Percentiles rank a stretch among this genome's conserved stretches.
These are phyloP conservation scores for Sardinella longiceps DNA, from an alignment of 2,797 vertebrate genomes.

Conservation along the genomic window DNA sequence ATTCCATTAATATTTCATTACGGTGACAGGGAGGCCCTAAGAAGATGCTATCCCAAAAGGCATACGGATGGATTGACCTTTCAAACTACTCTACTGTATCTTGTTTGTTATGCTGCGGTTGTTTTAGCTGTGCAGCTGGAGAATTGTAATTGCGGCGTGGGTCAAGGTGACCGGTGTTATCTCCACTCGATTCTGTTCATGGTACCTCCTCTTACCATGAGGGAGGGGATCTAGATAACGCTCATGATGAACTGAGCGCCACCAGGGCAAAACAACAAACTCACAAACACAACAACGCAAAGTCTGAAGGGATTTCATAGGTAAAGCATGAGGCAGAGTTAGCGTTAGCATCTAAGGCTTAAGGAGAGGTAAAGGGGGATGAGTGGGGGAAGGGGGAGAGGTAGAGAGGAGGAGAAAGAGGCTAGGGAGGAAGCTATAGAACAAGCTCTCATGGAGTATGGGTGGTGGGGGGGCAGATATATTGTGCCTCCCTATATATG, in stretches of 20 bases:
- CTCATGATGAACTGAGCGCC: neutral
- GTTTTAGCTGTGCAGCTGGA: constrained; percentile 17
- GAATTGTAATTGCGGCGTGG: neutral
- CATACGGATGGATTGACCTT: neutral
- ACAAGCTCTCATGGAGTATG: neutral
- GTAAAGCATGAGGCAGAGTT: neutral
- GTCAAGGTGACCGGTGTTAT: constrained; percentile 28
- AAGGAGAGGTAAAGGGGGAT: neutral
- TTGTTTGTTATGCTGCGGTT: neutral
- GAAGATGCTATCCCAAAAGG: neutral
- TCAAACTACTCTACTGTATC: constrained; percentile 14
- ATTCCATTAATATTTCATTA: neutral
- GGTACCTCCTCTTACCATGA: neutral
- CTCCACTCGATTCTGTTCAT: constrained; percentile 35
- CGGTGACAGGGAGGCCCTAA: neutral
- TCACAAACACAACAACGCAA: neutral
- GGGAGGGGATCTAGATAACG: neutral
- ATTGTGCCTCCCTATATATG: neutral
- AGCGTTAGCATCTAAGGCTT: neutral
- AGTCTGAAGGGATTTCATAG: neutral
- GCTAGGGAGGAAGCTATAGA: neutral
- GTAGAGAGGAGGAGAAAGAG: neutral
- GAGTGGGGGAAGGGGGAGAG: neutral
- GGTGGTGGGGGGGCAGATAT: neutral
- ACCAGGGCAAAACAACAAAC: neutral